phyloP scores from a whole-genome alignment of 23 tunicate species.

The Aplidium turbinatum region DNA sequence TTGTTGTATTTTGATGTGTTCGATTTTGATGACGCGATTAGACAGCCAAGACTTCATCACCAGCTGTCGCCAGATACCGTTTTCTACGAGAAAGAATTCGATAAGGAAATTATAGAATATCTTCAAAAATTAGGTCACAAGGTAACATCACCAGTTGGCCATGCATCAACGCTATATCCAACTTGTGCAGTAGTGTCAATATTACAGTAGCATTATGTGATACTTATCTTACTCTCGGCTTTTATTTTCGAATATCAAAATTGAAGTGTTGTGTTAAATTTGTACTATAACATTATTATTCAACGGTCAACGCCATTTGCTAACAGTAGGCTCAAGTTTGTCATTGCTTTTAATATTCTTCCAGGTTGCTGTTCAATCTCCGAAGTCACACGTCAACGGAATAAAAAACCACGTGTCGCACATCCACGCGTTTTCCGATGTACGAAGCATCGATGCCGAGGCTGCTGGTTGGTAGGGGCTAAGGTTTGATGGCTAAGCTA shows the following conservation, averaged over 20 bases:
- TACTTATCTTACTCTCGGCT: too few relatives aligned
- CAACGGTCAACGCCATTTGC: too few relatives aligned
- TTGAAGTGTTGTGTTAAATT: too few relatives aligned
- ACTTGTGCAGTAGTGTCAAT: too few relatives aligned
- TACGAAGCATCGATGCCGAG: conserved; percentile 53
- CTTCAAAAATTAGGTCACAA: conserved; percentile 63
- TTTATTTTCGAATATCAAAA: too few relatives aligned
- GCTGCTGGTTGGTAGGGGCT: conserved; percentile 71
- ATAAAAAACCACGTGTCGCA: conserved; percentile 84
- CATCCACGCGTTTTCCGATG: conserved; percentile 88
- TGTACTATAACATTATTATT: too few relatives aligned
- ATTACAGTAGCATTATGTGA: too few relatives aligned
- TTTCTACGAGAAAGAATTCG: conserved; percentile 58
- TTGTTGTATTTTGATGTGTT: conserved; percentile 76
- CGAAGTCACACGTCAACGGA: conserved; percentile 55
- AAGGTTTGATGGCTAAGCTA: too few relatives aligned
- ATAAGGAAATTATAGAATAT: conserved; percentile 34
- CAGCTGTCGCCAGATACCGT: conserved; percentile 56
- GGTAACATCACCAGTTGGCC: too few relatives aligned
- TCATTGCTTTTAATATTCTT: too few relatives aligned
- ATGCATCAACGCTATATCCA: too few relatives aligned
- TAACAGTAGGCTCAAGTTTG: too few relatives aligned
- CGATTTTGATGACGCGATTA: conserved; percentile 81
- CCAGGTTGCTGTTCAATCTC: conserved; percentile 1
- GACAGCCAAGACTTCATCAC: conserved; percentile 54